Base-by-base conservation (phyloP, 1,140 invertebrate genomes). In the Brachionus manjavacas region DNA sequence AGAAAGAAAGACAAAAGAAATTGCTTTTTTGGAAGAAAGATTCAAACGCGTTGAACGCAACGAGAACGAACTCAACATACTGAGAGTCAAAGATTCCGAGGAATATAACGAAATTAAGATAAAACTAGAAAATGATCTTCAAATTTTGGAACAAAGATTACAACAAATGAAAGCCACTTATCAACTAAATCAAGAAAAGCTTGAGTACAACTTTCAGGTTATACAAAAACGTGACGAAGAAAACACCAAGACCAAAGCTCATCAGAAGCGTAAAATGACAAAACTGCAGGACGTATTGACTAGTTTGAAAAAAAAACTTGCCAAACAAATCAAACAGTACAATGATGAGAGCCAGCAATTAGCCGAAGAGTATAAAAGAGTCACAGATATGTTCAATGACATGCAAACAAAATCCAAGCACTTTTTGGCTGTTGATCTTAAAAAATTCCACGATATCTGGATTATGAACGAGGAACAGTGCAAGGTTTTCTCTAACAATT, bases 161-260 rank as follows among this genome's bases (percentile, higher is more conserved):
- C 92, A 95, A 86, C 92, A 92, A 85, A 92, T 94, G 72, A 94
- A 94, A 88, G 91, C 93, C 2, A 86, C 91, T 2, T 92, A 91
- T 84, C 87, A 92, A 85, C 91, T 95, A 85, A 95, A 95, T 87
- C 92, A 92, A 4, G 94, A 95, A 87, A 95, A 95, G 88, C 90
- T 96, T 28, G 93, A 95, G 86, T 95, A 95, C 86, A 96, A 94
- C 89, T 95, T 94, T 87, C 90, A 93, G 89, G 92, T 95, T 9
- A 87, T 96, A 20, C 94, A 94, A 88, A 93, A 93, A 87, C 91
- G 94, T 8, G 94, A 96, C 87, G 94, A 95, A 84, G 94, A 95
- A 88, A 95, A 95, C 87, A 91, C 92, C 0, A 93, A 94, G 72
- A 93, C 95, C 0, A 93, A 93, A 87, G 94, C 93, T 78, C 92